Conservation (phyloP, 2,888 invertebrate species). For the Folsomia candida region DNA sequence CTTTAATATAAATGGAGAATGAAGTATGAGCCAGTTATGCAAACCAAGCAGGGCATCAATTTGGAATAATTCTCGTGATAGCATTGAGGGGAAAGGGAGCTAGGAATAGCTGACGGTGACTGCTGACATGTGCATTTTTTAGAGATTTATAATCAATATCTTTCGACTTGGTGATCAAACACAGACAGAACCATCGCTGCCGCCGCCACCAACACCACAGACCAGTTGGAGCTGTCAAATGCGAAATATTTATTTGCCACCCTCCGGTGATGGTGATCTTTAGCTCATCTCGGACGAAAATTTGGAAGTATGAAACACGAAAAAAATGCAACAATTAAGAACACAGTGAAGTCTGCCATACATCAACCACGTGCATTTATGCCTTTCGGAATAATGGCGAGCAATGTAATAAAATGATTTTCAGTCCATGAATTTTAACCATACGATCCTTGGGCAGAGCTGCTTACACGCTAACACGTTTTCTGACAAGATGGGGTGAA, state of each 20-base stretch:
- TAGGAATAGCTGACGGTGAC: background rate
- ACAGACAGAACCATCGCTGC: too few species aligned
- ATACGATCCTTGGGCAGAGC: background rate
- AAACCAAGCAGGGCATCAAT: too few species aligned
- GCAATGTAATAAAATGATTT: slow-evolving; percentile 11
- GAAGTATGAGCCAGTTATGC: background rate
- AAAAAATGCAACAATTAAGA: background rate
- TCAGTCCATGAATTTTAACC: slow-evolving; percentile 16
- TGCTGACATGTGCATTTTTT: background rate
- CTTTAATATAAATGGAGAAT: background rate
- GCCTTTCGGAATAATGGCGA: background rate
- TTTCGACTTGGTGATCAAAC: background rate
- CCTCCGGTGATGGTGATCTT: background rate
- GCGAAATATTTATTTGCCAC: background rate
- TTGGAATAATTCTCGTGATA: background rate
- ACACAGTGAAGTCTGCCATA: background rate
- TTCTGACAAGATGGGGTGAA: background rate
- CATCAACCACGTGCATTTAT: background rate
- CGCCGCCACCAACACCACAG: background rate
- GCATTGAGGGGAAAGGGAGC: background rate
- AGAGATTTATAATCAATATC: slow-evolving; percentile 1
- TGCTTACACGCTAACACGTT: background rate
- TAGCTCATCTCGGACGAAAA: background rate
- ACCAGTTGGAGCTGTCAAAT: background rate
- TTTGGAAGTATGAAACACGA: background rate